Conservation (phyloP, 2,888 invertebrate species). For the Rhynchonema sp. region DNA sequence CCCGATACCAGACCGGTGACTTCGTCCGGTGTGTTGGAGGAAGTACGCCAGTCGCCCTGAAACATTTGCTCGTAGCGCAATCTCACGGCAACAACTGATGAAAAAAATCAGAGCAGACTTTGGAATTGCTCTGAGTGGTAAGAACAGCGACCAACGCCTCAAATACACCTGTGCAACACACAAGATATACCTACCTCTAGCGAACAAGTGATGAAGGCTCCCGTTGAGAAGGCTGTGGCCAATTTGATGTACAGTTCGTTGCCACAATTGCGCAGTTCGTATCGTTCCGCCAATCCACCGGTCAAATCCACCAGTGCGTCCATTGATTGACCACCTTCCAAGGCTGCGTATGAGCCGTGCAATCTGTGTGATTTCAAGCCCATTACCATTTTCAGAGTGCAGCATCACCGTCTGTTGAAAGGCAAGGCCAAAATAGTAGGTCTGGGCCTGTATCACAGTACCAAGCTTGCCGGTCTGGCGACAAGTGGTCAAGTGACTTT, state of each 20-base stretch:
- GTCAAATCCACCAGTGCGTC: conserved; percentile 36
- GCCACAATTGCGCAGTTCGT: conserved; percentile 8
- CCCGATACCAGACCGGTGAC: conserved; percentile 33
- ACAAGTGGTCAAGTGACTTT: too few species aligned
- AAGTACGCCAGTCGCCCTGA: conserved; percentile 30
- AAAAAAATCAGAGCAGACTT: too few species aligned
- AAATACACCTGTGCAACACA: too few species aligned
- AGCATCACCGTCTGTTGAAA: neutral
- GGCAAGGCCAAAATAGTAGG: neutral
- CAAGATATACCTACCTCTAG: conserved; percentile 32
- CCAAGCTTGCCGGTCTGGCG: too few species aligned
- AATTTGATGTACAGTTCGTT: conserved; percentile 28
- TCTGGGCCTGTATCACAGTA: too few species aligned
- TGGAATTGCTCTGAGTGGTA: too few species aligned
- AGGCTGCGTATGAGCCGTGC: conserved; percentile 34
- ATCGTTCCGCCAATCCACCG: conserved; percentile 2
- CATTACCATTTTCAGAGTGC: neutral
- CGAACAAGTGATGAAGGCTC: conserved; percentile 34
- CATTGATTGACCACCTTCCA: conserved; percentile 35
- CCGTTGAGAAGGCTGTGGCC: conserved; percentile 25
- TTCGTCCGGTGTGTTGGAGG: conserved; percentile 25
- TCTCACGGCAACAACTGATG: too few species aligned
- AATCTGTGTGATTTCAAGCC: too few species aligned
- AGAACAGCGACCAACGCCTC: too few species aligned
- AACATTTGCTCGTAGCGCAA: neutral